Evolutionary conservation across 2,888 invertebrate species (phyloP), one percentile per base, ranked within the genome.

Genomic region (Leptopilina drosophilae): DNA sequence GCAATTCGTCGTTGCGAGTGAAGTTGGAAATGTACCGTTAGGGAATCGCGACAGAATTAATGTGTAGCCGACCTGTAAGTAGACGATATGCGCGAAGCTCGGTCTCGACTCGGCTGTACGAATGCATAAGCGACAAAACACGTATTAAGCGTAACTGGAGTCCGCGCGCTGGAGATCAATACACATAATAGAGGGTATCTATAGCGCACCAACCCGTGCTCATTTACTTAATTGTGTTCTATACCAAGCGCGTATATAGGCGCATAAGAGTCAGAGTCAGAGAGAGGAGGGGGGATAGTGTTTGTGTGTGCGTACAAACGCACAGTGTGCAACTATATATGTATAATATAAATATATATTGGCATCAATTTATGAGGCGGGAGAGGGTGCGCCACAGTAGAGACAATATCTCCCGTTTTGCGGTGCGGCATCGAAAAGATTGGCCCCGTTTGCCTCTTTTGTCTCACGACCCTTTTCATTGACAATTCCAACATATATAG

Each of bases 221-320:
- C 91, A 91, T 91, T 91, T 91, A 91, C 91, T 91, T 91, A 91
- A 91, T 91, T 91, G 91, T 91, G 89, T 90, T 91, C 89, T 89
- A 89, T 88, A 89, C 87, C 42, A 8, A 6, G 42, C 42, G 42
- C 42, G 42, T 87, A 86, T 86, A 88, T 86, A 88, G 88, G 84
- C 77, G 33, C 33, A 33, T 1, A 33, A 33, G 33, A 33, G 33
- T 33, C 20, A 20, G 20, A 20, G 20, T 20, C n/a, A n/a, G 86
- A 88, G 42, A 42, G 42, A 85, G n/a, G n/a, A n/a, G n/a, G n/a
- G n/a, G n/a, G n/a, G n/a, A n/a, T n/a, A n/a, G n/a, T n/a, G n/a
- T n/a, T n/a, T n/a, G 87, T 42, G 7, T 42, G 42, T 87, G 88
- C 87, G 88, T 87, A 88, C 88, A 89, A 87, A 88, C 86, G 87